phyloP scores from a whole-genome alignment of 1,140 invertebrate genomes.

The Nylanderia fulva region DNA sequence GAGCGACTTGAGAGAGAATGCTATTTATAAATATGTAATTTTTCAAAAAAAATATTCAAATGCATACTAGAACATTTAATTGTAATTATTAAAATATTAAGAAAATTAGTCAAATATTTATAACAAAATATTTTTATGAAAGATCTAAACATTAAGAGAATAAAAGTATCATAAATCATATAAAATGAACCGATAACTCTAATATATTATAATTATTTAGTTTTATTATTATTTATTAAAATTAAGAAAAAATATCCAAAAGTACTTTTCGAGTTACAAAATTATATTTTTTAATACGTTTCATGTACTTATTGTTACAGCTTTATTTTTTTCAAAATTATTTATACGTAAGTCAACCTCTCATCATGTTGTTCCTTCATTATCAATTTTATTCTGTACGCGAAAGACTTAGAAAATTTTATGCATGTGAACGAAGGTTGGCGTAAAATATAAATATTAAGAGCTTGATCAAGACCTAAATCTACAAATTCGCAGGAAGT shows the following conservation, averaged over 20 bases:
- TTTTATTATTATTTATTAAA: not conserved
- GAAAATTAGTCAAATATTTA: not conserved
- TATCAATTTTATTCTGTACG: not conserved
- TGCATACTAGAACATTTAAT: not conserved
- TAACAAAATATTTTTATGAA: not conserved
- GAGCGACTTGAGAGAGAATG: not conserved
- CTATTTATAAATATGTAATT: not conserved
- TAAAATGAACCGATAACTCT: not conserved
- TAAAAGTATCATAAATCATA: not conserved
- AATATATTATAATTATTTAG: not conserved
- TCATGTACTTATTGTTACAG: not conserved
- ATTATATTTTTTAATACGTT: conserved; percentile 1
- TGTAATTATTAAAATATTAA: not conserved
- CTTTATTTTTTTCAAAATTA: not conserved
- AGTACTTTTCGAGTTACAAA: not conserved
- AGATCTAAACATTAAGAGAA: not conserved
- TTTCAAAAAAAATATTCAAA: not conserved
- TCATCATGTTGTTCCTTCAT: not conserved
- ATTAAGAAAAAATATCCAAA: not conserved
- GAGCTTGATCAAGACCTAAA: conserved; percentile 34
- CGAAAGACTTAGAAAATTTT: not conserved
- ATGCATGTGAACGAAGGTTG: not conserved
- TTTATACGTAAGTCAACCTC: not conserved
- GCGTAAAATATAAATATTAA: not conserved
- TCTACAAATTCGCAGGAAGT: conserved; percentile 28